Base-by-base conservation (phyloP, 2,888 invertebrate species). In the Netelia inedita region DNA sequence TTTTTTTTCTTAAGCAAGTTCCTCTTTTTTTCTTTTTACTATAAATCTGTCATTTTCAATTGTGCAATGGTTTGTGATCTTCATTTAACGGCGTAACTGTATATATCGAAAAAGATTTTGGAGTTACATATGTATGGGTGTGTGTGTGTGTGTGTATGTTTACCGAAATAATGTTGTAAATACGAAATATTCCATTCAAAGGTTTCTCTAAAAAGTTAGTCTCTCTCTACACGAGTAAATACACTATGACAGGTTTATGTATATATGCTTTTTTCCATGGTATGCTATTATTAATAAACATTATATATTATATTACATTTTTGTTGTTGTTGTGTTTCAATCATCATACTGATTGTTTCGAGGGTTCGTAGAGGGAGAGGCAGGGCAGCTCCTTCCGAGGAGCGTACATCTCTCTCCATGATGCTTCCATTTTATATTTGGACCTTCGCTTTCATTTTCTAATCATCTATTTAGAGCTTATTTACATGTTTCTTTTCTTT, bases 281-380 rank as follows among this genome's bases (percentile, higher is more conserved):
- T 88, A 88, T 89, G 82, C 88, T 88, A 91, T 89, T 89, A 91
- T 88, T 89, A 91, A 90, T 91, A 90, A 92, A 92, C 89, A 89
- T 91, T 91, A 93, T 90, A 91, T 93, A 92, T 92, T 93, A 93
- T 92, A 90, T 92, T 93, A 93, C 92, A 93, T 86, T 90, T 89
- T 88, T 74, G 53, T 19, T 61, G 10, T 14, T 65, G 41, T 79
- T 68, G 59, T 61, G 59, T 76, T 63, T 76, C 59, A 50, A 71
- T 78, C 43, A 75, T 79, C 66, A 65, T 79, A 65, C 79, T 68
- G 73, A 81, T 85, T 79, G 74, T 82, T 82, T 75, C 78, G 76
- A 74, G 80, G 79, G 21, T 78, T 86, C 79, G 59, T 68, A 21
- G 78, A 63, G 68, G 75, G 65, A 68, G 21, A 50, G 66, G 65